These are phyloP conservation scores for Lochmaea capreae DNA, from an alignment of 2,888 invertebrate genomes.

Conservation along the genomic window DNA sequence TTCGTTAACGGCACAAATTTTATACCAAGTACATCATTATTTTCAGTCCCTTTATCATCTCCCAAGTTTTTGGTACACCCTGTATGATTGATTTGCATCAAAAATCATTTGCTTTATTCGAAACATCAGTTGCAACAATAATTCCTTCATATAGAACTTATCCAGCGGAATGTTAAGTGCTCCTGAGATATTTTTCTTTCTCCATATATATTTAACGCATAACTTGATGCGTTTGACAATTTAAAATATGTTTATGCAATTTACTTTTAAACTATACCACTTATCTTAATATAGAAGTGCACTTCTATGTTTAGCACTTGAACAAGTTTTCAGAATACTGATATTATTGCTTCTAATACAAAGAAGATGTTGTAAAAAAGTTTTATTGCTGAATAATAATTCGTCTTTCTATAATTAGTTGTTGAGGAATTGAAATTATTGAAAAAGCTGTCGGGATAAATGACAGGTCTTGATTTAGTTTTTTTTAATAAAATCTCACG, in stretches of 20 bases:
- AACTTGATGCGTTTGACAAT: neutral
- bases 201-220: neutral
- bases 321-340: neutral
- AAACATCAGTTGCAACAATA: neutral
- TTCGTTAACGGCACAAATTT: no score
- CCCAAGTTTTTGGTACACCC: no score
- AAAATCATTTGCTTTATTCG: no score
- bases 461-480: no score
- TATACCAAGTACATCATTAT: no score
- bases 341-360: neutral
- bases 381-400: neutral
- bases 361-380: neutral
- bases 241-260: neutral
- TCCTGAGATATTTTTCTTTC: neutral
- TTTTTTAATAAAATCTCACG: no score
- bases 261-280: neutral
- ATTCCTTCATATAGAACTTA: neutral
- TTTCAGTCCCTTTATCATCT: no score
- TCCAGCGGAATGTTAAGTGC: neutral
- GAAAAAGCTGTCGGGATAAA: no score
- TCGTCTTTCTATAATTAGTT: no score
- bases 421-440: no score
- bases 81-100: no score
- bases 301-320: neutral
- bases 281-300: neutral